Conservation (phyloP, 2,888 invertebrate species). For the Lepidonotus clava region DNA sequence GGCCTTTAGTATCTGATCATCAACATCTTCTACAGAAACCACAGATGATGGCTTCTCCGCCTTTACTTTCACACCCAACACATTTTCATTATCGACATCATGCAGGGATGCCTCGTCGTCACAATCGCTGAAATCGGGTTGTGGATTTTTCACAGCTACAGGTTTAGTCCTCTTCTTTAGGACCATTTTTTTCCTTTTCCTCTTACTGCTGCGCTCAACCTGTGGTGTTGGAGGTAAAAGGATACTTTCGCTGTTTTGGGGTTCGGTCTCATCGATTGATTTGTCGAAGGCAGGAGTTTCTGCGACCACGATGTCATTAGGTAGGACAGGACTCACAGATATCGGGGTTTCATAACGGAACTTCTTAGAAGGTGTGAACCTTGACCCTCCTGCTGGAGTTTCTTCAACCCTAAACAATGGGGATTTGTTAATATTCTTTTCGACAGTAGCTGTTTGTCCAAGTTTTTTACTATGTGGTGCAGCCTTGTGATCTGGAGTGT, state of each 20-base stretch:
- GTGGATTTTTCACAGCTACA: background rate
- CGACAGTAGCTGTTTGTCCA: background rate
- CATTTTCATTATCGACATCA: background rate
- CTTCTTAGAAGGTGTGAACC: background rate
- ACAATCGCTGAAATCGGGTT: background rate
- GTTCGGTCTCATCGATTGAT: background rate
- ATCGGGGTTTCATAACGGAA: background rate
- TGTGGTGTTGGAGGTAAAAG: constrained; percentile 7
- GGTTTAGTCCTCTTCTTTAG: background rate
- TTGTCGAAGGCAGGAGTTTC: constrained; percentile 20
- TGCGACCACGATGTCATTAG: background rate
- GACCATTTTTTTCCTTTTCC: background rate
- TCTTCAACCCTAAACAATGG: background rate
- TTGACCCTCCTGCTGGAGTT: background rate
- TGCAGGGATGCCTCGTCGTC: background rate
- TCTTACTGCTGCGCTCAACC: background rate
- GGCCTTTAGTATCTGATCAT: background rate
- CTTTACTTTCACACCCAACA: background rate
- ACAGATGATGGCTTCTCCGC: background rate
- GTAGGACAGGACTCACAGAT: background rate
- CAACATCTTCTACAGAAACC: background rate
- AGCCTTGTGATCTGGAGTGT: background rate
- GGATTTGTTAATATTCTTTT: background rate
- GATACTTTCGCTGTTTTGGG: background rate
- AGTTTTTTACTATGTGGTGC: background rate